These are phyloP conservation scores for Bubo blakistoni DNA, from an alignment of 2,113 vertebrate genomes.

Conservation along the genomic window DNA sequence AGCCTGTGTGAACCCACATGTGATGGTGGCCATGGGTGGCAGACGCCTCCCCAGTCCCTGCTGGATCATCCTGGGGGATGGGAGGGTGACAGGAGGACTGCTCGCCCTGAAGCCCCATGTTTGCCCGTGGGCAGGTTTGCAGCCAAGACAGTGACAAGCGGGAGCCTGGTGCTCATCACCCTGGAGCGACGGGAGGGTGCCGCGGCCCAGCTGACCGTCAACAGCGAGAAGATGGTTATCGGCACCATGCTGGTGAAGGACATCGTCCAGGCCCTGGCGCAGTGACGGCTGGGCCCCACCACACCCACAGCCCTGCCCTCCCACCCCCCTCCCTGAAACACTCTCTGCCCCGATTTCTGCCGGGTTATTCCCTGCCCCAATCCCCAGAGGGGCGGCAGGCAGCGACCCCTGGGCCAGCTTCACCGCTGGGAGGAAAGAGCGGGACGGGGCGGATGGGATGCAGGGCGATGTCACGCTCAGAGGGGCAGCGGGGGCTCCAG, in stretches of 20 bases:
- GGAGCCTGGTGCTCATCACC: conserved; percentile 90
- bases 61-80: rapidly evolving
- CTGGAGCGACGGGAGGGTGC: conserved; percentile 77
- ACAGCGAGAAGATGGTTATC: conserved; percentile 98
- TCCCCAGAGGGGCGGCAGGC: not conserved
- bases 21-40: rapidly evolving
- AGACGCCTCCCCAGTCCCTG: rapidly evolving
- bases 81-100: not conserved
- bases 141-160: conserved; percentile 85
- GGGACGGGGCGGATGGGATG: not conserved
- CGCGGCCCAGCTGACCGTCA: conserved; percentile 83
- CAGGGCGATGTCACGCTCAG: rapidly evolving
- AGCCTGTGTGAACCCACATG: not conserved
- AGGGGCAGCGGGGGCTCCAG: not conserved
- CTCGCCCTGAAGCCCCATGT: not conserved
- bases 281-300: conserved; percentile 50
- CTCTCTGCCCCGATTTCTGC: not conserved
- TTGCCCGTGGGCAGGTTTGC: conserved; percentile 80
- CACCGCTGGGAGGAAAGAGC: not conserved
- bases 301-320: not conserved
- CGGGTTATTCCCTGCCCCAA: not conserved
- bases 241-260: conserved; percentile 98
- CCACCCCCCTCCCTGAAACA: not conserved
- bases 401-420: rapidly evolving
- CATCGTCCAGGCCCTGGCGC: conserved; percentile 84